phyloP scores from a whole-genome alignment of 2,888 invertebrate genomes.

The Ypsolopha sequella region DNA sequence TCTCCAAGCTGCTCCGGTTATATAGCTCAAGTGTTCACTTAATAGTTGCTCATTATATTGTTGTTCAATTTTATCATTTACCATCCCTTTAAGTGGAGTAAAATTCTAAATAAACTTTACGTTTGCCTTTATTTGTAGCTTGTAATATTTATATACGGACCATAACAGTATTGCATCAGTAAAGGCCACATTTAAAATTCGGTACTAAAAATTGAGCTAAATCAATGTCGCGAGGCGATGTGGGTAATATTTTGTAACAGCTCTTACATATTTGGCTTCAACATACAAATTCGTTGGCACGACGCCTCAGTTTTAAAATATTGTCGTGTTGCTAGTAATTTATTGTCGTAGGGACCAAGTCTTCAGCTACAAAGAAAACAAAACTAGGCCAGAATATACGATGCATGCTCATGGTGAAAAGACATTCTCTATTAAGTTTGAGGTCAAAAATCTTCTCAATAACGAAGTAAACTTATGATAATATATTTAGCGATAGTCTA shows the following conservation, averaged over 20 bases:
- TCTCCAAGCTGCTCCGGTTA: constrained; percentile 66
- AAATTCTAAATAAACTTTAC: constrained; percentile 46
- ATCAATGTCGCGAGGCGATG: background rate
- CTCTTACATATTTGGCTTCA: background rate
- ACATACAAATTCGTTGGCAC: background rate
- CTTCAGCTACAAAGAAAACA: background rate
- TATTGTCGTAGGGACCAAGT: constrained; percentile 2
- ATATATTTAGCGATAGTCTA: constrained; percentile 45
- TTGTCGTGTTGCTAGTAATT: background rate
- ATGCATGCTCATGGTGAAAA: constrained; percentile 34
- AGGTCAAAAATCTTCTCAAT: constrained; percentile 21
- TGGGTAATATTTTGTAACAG: background rate
- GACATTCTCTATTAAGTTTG: constrained; percentile 37
- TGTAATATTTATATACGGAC: constrained; percentile 36
- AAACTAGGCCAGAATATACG: constrained; percentile 13
- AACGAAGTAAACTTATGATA: constrained; percentile 24
- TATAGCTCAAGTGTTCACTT: constrained; percentile 64
- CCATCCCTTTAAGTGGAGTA: constrained; percentile 40
- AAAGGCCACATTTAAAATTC: background rate
- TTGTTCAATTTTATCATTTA: constrained; percentile 40
- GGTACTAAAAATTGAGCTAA: too few relatives aligned
- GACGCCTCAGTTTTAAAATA: background rate
- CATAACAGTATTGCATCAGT: constrained; percentile 27
- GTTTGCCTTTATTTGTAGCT: constrained; percentile 51
- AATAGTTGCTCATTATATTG: constrained; percentile 63